These are phyloP conservation scores for Andricus quercusramuli DNA, from an alignment of 2,888 invertebrate species.

Conservation along the genomic window DNA sequence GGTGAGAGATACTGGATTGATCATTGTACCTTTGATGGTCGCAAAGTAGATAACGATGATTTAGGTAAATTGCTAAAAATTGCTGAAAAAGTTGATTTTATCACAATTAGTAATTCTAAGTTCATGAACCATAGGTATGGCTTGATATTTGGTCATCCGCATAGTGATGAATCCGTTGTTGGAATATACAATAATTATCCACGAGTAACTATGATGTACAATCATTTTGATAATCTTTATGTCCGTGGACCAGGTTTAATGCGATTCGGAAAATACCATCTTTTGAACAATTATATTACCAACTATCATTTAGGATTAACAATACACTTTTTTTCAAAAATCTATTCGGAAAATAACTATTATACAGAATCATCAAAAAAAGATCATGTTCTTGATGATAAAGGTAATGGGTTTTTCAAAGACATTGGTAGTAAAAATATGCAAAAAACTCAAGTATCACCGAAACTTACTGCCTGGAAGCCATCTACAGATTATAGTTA, in stretches of 20 bases:
- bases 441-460: not conserved
- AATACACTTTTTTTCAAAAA: not conserved
- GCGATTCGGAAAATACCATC: not conserved
- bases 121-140: not conserved
- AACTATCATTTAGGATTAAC: constrained; percentile 7
- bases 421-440: not conserved
- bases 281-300: not conserved
- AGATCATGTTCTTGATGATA: constrained; percentile 8
- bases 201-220: not conserved
- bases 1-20: not conserved
- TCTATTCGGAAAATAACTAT: not conserved
- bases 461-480: not conserved
- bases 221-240: not conserved
- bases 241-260: not conserved
- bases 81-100: not conserved
- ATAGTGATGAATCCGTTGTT: not conserved
- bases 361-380: not conserved
- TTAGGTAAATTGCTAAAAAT: not conserved
- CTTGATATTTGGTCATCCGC: not conserved
- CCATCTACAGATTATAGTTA: not conserved
- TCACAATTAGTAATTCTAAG: not conserved
- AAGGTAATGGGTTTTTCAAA: not conserved
- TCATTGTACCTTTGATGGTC: not conserved
- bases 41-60: not conserved
- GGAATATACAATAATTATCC: not conserved